These are phyloP conservation scores for Eulacestoma nigropectus DNA, from an alignment of 2,113 vertebrate species.

Conservation along the genomic window DNA sequence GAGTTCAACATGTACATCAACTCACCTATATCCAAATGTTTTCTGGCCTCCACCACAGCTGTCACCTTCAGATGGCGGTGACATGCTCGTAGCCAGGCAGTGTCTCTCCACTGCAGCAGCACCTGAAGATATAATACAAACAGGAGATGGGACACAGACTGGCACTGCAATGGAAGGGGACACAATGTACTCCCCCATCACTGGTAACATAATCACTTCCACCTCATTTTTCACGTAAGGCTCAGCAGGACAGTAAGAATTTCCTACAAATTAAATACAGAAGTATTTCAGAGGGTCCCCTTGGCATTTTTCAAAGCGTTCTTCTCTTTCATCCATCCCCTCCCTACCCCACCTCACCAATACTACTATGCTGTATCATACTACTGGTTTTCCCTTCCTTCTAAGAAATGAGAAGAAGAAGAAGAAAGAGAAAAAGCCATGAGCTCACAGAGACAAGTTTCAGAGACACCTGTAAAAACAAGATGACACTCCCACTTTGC, in stretches of 20 bases:
- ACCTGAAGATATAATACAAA: conserved; percentile 27
- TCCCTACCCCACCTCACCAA: background rate
- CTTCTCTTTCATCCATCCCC: background rate
- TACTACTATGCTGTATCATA: background rate
- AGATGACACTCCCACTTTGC: background rate
- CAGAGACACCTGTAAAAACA: background rate
- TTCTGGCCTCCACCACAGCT: conserved; percentile 62
- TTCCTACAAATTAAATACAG: background rate
- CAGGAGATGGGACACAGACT: background rate
- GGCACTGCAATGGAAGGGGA: background rate
- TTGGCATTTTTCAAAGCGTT: background rate
- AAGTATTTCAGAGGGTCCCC: background rate
- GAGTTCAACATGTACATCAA: background rate
- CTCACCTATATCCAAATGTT: conserved; percentile 72
- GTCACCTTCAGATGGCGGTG: conserved; percentile 63
- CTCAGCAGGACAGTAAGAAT: background rate
- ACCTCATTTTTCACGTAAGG: background rate
- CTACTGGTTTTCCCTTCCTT: background rate
- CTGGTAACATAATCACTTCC: background rate
- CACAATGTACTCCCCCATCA: background rate
- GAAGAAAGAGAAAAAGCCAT: background rate
- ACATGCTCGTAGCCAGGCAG: background rate
- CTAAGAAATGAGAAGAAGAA: background rate
- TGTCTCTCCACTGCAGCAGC: conserved; percentile 75
- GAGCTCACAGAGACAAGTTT: background rate